These are phyloP conservation scores for Sebastes diaconus DNA, from an alignment of 2,797 vertebrate species.

Conservation along the genomic window DNA sequence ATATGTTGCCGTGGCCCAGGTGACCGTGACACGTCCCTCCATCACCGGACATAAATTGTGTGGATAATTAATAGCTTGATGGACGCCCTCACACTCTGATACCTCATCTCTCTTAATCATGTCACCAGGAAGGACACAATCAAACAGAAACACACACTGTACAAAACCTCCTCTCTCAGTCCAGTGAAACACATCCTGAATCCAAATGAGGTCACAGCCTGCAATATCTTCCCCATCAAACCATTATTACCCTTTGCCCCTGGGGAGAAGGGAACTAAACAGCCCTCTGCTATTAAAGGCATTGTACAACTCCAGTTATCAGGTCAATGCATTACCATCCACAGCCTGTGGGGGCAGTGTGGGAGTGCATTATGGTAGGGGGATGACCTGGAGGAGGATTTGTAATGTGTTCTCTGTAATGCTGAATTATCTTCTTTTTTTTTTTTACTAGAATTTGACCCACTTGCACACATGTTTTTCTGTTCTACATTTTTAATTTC, in stretches of 20 bases:
- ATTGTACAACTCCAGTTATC: slow-evolving; percentile 46
- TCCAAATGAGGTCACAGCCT: slow-evolving; percentile 73
- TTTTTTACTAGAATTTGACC: slow-evolving; percentile 23
- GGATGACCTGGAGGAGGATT: slow-evolving; percentile 36
- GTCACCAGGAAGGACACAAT: slow-evolving; percentile 49
- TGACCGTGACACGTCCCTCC: slow-evolving; percentile 48
- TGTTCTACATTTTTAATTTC: slow-evolving; percentile 3
- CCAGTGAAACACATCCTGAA: slow-evolving; percentile 64
- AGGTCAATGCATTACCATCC: slow-evolving; percentile 47
- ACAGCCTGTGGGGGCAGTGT: slow-evolving; percentile 55
- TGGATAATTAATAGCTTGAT: slow-evolving; percentile 68
- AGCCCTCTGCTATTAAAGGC: slow-evolving; percentile 61
- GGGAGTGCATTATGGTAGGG: neutral
- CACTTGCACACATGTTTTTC: slow-evolving; percentile 25
- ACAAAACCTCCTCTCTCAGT: slow-evolving; percentile 31
- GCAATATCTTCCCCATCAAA: slow-evolving; percentile 70
- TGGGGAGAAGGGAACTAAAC: slow-evolving; percentile 62
- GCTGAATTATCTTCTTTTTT: slow-evolving; percentile 13
- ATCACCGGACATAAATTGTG: slow-evolving; percentile 22
- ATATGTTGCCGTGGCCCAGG: slow-evolving; percentile 22
- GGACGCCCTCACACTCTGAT: slow-evolving; percentile 55
- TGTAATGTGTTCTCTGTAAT: slow-evolving; percentile 8
- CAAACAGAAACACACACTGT: slow-evolving; percentile 3
- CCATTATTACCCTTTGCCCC: slow-evolving; percentile 73
- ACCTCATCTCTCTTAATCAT: slow-evolving; percentile 46